A percentile compares a stretch with the other conserved stretches of the same genome.
These are phyloP conservation scores for Barnardius zonarius DNA, from an alignment of 2,113 vertebrate genomes.

Conservation along the genomic window DNA sequence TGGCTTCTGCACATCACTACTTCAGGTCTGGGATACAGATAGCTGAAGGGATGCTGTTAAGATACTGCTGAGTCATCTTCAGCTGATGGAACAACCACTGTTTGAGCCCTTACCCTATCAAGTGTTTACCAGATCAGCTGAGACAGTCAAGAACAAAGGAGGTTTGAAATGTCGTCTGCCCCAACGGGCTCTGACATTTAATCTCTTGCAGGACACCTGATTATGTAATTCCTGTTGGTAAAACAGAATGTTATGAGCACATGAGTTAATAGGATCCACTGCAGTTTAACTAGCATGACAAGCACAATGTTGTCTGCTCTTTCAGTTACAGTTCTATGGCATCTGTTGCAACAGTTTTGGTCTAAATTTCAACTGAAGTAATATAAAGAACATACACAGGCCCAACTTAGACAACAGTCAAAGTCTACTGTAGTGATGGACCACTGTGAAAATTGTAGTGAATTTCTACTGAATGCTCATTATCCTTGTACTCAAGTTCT, in stretches of 20 bases:
- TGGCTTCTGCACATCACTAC: background rate
- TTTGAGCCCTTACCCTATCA: background rate
- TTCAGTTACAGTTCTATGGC: background rate
- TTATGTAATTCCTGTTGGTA: background rate
- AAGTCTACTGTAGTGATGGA: background rate
- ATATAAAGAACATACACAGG: background rate
- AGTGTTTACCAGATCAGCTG: background rate
- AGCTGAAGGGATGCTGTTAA: background rate
- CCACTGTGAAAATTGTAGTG: background rate
- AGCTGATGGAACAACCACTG: background rate
- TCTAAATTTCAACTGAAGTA: background rate
- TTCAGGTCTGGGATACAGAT: rapidly evolving
- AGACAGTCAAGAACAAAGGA: background rate
- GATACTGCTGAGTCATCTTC: background rate
- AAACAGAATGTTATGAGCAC: background rate
- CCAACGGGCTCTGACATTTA: background rate
- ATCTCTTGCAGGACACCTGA: background rate
- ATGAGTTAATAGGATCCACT: background rate
- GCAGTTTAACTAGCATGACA: background rate
- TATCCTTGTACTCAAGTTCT: background rate
- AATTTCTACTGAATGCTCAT: background rate
- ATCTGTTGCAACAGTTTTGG: background rate
- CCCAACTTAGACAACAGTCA: background rate
- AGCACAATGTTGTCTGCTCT: background rate
- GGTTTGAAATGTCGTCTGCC: background rate